Evolutionary conservation across 2,797 vertebrate species (phyloP), one percentile per base, ranked within the genome.

Genomic region (Artibeus jamaicensis): DNA sequence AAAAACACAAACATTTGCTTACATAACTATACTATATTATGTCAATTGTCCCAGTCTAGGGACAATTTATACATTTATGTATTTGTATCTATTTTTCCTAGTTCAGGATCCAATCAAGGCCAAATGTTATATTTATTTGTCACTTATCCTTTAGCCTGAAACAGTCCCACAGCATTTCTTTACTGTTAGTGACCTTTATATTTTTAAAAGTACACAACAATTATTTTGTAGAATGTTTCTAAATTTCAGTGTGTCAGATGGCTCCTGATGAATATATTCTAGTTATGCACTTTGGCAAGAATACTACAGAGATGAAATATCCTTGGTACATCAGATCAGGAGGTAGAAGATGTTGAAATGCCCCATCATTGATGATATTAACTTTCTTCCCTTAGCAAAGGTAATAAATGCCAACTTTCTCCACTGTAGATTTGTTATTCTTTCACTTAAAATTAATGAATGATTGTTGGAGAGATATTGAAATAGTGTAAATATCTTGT

Each of bases 371-470:
- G 24, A 18, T 90, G 81, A 55, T 74, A 46, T 24, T 65, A 73
- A 91, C 53, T 55, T 62, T 79, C 46, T 67, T 55, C 55, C 32
- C 55, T 86, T 44, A 46, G 32, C 24, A 46, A 81, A 91, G 18
- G 15, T 86, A 91, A 53, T 81, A 48, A 62, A 81, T 86, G 18
- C 3, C 67, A 94, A 78, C 44, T 73, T 81, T 91, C 37, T 79
- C 32, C 55, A 32, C 67, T 79, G 24, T 79, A 79, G 73, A 85
- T 65, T 55, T 37, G 81, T 29, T 57, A 29, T 76, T 87, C 37
- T 79, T 94, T 86, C 62, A 67, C 44, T 92, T 76, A 46, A 67
- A 91, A 83, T 76, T 67, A 76, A 82, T 76, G 48, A 88, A 81
- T 62, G 59, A 91, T 67, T 74, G n/a, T 15, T 82, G n/a, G 4